These are phyloP conservation scores for Eupeodes corollae DNA, from an alignment of 1,140 invertebrate genomes.

Conservation along the genomic window DNA sequence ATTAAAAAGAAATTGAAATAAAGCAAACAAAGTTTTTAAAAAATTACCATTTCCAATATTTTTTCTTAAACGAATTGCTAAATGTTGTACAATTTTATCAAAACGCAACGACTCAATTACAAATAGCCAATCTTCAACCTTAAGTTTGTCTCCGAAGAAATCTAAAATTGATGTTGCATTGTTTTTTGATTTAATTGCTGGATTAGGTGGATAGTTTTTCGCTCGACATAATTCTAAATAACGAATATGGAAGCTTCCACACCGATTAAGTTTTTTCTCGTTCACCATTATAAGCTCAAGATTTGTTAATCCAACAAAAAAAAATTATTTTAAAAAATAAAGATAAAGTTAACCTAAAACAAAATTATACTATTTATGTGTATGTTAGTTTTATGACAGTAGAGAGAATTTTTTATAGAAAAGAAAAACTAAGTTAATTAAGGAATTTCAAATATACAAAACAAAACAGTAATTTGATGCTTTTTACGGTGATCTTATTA, in stretches of 20 bases:
- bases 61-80: slow-evolving; percentile 38
- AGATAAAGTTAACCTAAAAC: no score
- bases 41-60: slow-evolving; percentile 24
- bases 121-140: slow-evolving; percentile 49
- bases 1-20: not conserved
- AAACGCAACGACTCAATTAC: slow-evolving; percentile 46
- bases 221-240: slow-evolving; percentile 31
- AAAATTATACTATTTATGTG: no score
- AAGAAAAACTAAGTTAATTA: no score
- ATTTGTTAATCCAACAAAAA: no score
- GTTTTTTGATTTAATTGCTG: slow-evolving; percentile 29
- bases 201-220: slow-evolving; percentile 25
- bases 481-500: no score
- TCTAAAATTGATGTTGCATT: slow-evolving; percentile 41
- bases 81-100: slow-evolving; percentile 45
- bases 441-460: no score
- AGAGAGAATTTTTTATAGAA: no score
- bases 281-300: no score
- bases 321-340: no score
- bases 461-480: no score
- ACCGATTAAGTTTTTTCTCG: slow-evolving; percentile 22
- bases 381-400: no score
- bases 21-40: not conserved
- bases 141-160: slow-evolving; percentile 48
- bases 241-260: slow-evolving; percentile 31